Evolutionary conservation across 2,888 invertebrate species (phyloP).

Genomic region (Patella depressa): DNA sequence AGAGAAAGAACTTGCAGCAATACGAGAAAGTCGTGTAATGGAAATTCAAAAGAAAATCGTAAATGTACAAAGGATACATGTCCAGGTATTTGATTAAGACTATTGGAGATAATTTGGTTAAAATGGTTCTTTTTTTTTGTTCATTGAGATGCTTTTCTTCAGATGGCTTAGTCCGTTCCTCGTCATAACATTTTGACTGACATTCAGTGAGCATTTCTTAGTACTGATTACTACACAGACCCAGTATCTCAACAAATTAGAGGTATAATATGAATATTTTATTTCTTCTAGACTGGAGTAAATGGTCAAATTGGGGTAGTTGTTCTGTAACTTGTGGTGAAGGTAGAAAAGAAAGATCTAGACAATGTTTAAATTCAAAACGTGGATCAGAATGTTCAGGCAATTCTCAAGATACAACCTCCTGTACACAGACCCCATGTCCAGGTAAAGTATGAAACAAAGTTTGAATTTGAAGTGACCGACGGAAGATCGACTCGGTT

Average conservation of each 20-base stretch:
- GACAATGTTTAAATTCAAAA: conserved; percentile 8
- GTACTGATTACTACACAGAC: too few relatives aligned
- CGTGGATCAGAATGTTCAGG: background rate
- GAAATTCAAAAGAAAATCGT: background rate
- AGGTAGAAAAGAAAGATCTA: conserved; percentile 14
- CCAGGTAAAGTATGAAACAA: conserved; percentile 2
- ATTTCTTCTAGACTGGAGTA: background rate
- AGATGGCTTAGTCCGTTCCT: too few relatives aligned
- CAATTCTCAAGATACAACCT: background rate
- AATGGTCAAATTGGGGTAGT: background rate
- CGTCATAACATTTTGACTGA: too few relatives aligned
- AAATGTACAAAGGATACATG: background rate
- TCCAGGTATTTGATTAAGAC: background rate
- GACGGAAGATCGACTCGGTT: too few relatives aligned
- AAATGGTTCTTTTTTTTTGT: too few relatives aligned
- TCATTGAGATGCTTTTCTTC: too few relatives aligned
- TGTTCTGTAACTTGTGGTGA: conserved; percentile 19
- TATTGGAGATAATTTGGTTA: too few relatives aligned
- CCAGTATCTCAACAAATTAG: too few relatives aligned
- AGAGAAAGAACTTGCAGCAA: background rate
- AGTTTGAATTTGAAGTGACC: too few relatives aligned
- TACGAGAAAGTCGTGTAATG: background rate
- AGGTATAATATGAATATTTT: too few relatives aligned
- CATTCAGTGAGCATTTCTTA: too few relatives aligned
- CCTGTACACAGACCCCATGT: background rate